Evolutionary conservation across 2,113 vertebrate genomes (phyloP).

Genomic region (Trinectes maculatus): DNA sequence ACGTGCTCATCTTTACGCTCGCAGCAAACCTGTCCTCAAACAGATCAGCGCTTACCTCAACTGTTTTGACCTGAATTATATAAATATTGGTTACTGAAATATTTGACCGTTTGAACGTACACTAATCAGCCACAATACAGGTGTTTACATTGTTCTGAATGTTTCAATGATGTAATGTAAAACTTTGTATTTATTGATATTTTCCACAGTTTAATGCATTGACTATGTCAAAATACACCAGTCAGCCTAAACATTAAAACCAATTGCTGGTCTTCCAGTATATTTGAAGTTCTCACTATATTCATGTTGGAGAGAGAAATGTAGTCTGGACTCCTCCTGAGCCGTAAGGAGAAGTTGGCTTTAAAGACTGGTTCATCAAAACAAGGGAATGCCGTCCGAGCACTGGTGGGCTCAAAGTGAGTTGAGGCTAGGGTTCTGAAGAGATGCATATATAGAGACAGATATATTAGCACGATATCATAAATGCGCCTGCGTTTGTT

Average conservation of each 20-base stretch:
- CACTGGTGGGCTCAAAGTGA: slow-evolving; percentile 84
- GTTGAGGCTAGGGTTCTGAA: slow-evolving; percentile 80
- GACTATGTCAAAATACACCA: too few species aligned
- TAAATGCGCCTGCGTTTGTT: neutral
- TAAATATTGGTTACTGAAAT: neutral
- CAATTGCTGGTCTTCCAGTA: too few species aligned
- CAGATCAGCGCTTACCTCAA: slow-evolving; percentile 51
- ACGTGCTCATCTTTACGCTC: slow-evolving; percentile 84
- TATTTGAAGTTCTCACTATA: slow-evolving; percentile 66
- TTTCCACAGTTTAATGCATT: too few species aligned
- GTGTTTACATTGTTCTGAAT: too few species aligned
- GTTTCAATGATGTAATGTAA: too few species aligned
- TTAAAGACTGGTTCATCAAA: slow-evolving; percentile 85
- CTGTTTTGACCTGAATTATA: slow-evolving; percentile 73
- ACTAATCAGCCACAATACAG: too few species aligned
- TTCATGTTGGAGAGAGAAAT: slow-evolving; percentile 85
- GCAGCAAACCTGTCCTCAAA: slow-evolving; percentile 81
- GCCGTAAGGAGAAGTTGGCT: slow-evolving; percentile 80
- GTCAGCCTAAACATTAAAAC: too few species aligned
- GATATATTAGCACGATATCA: neutral
- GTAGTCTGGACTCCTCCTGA: slow-evolving; percentile 72
- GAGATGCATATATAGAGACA: neutral
- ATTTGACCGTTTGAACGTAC: neutral
- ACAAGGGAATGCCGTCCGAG: slow-evolving; percentile 83
- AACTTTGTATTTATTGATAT: too few species aligned